Percentiles rank a stretch among this genome's conserved stretches.
Evolutionary conservation across 2,888 invertebrate species (phyloP).

Genomic region (Cantharis nigra): DNA sequence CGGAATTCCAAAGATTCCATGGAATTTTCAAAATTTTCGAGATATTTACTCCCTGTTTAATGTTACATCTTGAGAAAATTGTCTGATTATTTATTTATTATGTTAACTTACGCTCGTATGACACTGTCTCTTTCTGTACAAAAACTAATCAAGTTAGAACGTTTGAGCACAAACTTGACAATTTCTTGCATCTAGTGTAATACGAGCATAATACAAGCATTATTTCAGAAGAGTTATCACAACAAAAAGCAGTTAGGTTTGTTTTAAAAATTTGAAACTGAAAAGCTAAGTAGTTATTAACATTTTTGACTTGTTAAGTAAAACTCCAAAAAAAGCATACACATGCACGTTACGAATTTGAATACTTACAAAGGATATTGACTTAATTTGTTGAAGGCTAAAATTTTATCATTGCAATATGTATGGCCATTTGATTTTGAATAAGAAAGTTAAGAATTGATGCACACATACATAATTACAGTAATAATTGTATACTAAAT

Average conservation of each 20-base stretch:
- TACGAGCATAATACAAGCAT: too few relatives aligned
- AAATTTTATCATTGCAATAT: background rate
- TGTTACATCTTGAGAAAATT: too few relatives aligned
- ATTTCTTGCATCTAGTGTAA: too few relatives aligned
- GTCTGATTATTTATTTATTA: too few relatives aligned
- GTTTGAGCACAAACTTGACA: too few relatives aligned
- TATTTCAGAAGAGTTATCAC: background rate
- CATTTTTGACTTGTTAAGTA: background rate
- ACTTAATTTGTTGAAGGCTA: background rate
- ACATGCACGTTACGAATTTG: background rate
- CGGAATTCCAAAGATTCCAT: too few relatives aligned
- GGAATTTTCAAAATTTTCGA: too few relatives aligned
- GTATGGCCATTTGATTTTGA: background rate
- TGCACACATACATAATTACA: background rate
- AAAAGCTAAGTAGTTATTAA: background rate
- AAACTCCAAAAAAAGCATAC: background rate
- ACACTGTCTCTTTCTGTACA: too few relatives aligned
- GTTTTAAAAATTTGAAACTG: background rate
- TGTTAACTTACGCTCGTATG: too few relatives aligned
- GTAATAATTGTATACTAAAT: background rate
- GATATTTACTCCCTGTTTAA: too few relatives aligned
- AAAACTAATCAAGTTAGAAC: too few relatives aligned
- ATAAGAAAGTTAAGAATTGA: background rate
- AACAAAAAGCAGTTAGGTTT: background rate
- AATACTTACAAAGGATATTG: background rate